Evolutionary conservation across 2,797 vertebrate species (phyloP).

Genomic region (Chelidonichthys spinosus): DNA sequence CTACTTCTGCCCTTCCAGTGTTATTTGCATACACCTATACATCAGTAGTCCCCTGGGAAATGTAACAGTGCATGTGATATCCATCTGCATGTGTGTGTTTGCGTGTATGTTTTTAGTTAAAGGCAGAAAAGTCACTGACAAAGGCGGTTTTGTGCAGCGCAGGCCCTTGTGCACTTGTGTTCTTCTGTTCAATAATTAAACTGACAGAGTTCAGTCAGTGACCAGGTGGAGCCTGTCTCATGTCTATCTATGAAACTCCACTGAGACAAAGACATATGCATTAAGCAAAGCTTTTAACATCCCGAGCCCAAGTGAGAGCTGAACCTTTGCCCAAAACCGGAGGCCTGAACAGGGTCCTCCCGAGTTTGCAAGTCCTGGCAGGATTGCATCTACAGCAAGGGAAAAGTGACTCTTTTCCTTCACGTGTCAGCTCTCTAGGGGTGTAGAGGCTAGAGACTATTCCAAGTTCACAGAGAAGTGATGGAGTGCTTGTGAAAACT

Average conservation of each 20-base stretch:
- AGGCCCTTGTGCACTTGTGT: slow-evolving; percentile 10
- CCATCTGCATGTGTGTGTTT: slow-evolving; percentile 10
- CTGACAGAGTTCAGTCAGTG: slow-evolving; percentile 47
- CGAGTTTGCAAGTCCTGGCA: slow-evolving; percentile 40
- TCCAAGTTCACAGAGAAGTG: slow-evolving; percentile 60
- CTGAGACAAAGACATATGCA: slow-evolving; percentile 64
- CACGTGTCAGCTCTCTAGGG: slow-evolving; percentile 63
- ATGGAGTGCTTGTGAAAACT: slow-evolving; percentile 62
- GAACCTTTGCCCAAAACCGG: slow-evolving; percentile 60
- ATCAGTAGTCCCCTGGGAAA: background rate
- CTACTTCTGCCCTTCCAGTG: slow-evolving; percentile 11
- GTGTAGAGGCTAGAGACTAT: slow-evolving; percentile 40
- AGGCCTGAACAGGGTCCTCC: slow-evolving; percentile 32
- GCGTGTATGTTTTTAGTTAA: slow-evolving; percentile 12
- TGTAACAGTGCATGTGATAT: slow-evolving; percentile 6
- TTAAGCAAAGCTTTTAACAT: slow-evolving; percentile 75
- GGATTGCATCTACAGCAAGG: slow-evolving; percentile 40
- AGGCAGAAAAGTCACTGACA: slow-evolving; percentile 34
- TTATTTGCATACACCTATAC: slow-evolving; percentile 27
- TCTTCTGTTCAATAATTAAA: slow-evolving; percentile 76
- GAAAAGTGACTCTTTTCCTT: slow-evolving; percentile 49
- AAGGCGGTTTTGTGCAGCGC: slow-evolving; percentile 6
- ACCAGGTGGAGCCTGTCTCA: slow-evolving; percentile 52
- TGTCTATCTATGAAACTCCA: slow-evolving; percentile 49
- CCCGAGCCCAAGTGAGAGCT: slow-evolving; percentile 39